Base-by-base conservation (phyloP, 2,888 invertebrate species). In the Eristalis pertinax region DNA sequence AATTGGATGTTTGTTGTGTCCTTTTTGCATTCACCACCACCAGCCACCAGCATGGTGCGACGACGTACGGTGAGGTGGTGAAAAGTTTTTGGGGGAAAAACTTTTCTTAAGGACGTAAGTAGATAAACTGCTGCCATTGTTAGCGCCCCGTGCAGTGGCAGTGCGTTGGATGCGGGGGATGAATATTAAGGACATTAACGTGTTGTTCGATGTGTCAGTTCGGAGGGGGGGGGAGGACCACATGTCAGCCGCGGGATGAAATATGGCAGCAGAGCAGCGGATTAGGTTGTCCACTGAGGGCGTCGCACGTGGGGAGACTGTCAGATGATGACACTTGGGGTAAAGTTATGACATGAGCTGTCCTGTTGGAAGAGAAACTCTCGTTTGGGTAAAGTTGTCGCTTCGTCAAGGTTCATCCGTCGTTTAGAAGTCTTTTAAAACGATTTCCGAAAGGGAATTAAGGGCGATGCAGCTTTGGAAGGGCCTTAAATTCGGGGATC, bases 1-100 rank as follows among this genome's bases (percentile, higher is more conserved):
- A 79, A 84, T 79, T 74, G 32, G 72, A 62, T 69, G 32, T 63
- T 78, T 83, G 43, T 50, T 50, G 50, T 50, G 60, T 13, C 50
- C 50, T 56, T 70, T 50, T 70, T 29, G 32, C 32, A 32, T 32
- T 10, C 32, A 32, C 32, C 32, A 10, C 5, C 32, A 32, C 5
- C 32, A 32, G 32, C 26, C 29, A 29, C 5, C 29, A 29, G 29
- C 29, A 29, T 4, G 29, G 29, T 29, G 29, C 4, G 29, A 5
- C 32, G 32, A 32, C 4, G 7, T 4, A 32, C 8, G 32, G 32
- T 32, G 19, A 56, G 50, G 64, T 74, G 74, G 50, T 64, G n/a
- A 35, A 65, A 74, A 56, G 74, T 74, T 65, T 74, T 2, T n/a
- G n/a, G n/a, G n/a, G n/a, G 41, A 5, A 19, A 50, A 74, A 74